Percentiles rank a stretch among this genome's conserved stretches.
phyloP scores from a whole-genome alignment of 2,113 vertebrate species.

The Meriones unguiculatus region DNA sequence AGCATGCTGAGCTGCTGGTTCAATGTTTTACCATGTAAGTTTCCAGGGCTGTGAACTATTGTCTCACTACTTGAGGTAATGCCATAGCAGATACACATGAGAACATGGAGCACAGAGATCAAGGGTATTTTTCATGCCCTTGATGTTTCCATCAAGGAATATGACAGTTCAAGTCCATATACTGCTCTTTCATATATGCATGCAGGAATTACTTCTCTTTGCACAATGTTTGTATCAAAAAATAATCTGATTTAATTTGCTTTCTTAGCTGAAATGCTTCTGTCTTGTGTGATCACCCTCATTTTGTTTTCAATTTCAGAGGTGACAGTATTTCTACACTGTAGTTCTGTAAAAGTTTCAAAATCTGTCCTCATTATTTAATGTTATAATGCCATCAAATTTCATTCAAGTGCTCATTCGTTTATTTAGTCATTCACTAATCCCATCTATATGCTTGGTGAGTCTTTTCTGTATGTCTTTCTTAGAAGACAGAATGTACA shows the following conservation, averaged over 20 bases:
- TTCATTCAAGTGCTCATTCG: not conserved
- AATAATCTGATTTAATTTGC: not conserved
- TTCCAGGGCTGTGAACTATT: constrained; percentile 58
- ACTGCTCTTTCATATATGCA: not conserved
- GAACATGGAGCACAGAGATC: constrained; percentile 15
- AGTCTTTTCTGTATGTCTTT: not conserved
- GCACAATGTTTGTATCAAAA: constrained; percentile 11
- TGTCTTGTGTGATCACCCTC: not conserved
- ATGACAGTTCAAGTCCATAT: not conserved
- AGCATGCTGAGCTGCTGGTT: constrained; percentile 11
- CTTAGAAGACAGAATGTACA: not conserved
- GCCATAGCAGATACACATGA: not conserved
- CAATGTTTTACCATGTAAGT: not conserved
- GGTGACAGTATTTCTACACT: not conserved
- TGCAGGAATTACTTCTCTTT: not conserved
- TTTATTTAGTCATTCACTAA: not conserved
- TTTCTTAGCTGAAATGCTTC: not conserved
- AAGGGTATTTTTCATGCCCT: not conserved
- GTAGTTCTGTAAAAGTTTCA: not conserved
- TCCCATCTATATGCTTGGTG: not conserved
- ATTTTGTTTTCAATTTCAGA: not conserved
- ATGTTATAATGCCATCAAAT: not conserved
- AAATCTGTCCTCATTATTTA: not conserved
- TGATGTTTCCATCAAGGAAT: not conserved
- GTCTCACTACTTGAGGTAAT: not conserved